Percentiles rank a stretch among this genome's conserved stretches.
Evolutionary conservation across 2,113 vertebrate genomes (phyloP).

Genomic region (Myxocyprinus asiaticus): DNA sequence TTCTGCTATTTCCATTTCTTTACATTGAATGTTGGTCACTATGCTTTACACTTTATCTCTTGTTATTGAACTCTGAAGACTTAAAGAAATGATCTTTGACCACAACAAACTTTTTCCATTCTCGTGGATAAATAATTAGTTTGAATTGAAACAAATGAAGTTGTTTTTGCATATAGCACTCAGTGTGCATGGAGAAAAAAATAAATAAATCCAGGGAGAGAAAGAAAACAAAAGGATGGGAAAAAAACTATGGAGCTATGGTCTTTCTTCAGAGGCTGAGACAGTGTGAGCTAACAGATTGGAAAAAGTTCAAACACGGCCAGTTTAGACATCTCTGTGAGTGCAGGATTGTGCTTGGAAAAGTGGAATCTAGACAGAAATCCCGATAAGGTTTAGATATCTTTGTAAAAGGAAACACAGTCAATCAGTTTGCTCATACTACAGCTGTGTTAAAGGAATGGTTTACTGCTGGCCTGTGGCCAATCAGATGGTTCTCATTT

Average conservation of each 20-base stretch:
- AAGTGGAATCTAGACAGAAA: conserved; percentile 19
- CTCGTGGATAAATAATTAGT: not conserved
- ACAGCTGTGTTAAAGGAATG: conserved; percentile 11
- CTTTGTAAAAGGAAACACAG: conserved; percentile 54
- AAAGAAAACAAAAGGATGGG: not conserved
- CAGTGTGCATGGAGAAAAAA: not conserved
- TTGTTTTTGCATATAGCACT: conserved; percentile 17
- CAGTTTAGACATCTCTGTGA: conserved; percentile 15
- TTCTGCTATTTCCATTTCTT: too few relatives aligned
- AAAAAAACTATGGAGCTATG: conserved; percentile 8
- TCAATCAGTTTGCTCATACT: conserved; percentile 43
- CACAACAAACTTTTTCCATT: not conserved
- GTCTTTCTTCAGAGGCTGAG: conserved; percentile 28
- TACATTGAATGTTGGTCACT: too few relatives aligned
- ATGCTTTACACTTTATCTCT: too few relatives aligned
- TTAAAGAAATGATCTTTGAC: not conserved
- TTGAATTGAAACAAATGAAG: conserved; percentile 15
- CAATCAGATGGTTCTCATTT: conserved; percentile 76
- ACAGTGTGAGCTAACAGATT: conserved; percentile 13
- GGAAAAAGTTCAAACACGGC: conserved; percentile 17
- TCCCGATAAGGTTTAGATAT: conserved; percentile 57
- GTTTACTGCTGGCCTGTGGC: conserved; percentile 63
- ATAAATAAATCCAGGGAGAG: conserved; percentile 4
- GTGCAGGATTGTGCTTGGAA: conserved; percentile 19
- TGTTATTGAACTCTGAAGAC: too few relatives aligned